Conservation (phyloP, 2,888 invertebrate species). For the Campoplex capitator region DNA sequence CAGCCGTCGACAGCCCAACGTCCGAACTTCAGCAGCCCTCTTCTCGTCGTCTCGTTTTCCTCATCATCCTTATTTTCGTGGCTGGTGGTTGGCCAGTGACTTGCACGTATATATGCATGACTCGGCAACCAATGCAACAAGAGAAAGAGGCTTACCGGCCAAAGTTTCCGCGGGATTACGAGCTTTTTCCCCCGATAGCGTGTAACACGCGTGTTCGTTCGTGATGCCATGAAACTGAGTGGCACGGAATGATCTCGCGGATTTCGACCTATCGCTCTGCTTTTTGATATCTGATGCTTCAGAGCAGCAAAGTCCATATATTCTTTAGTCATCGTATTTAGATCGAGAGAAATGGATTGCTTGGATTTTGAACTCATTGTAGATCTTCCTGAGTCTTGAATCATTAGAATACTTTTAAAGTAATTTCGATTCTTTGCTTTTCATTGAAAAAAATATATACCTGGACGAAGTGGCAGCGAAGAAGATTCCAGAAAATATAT, state of each 20-base stretch:
- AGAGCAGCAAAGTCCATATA: conserved; percentile 18
- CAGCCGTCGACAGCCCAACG: conserved; percentile 58
- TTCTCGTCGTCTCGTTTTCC: conserved; percentile 32
- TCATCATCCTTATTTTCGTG: conserved; percentile 75
- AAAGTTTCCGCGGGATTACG: conserved; percentile 57
- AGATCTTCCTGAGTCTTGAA: not conserved
- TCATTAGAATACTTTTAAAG: no score
- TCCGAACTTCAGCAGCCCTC: conserved; percentile 9
- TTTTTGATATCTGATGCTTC: conserved; percentile 12
- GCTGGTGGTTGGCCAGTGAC: conserved; percentile 76
- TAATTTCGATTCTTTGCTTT: not conserved
- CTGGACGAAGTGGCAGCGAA: not conserved
- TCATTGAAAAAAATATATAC: not conserved
- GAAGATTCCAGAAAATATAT: not conserved
- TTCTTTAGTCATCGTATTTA: conserved; percentile 18
- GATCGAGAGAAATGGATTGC: conserved; percentile 15
- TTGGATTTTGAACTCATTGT: not conserved
- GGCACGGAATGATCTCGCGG: conserved; percentile 54
- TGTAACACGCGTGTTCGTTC: conserved; percentile 51
- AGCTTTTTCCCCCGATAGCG: conserved; percentile 48
- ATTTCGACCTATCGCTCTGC: conserved; percentile 23
- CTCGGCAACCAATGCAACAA: conserved; percentile 71
- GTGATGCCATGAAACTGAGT: conserved; percentile 39
- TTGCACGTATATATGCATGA: conserved; percentile 76
- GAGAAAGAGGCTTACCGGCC: conserved; percentile 62